Base-by-base conservation (phyloP, 2,888 invertebrate genomes). In the Paralinhomoeus sp. region DNA sequence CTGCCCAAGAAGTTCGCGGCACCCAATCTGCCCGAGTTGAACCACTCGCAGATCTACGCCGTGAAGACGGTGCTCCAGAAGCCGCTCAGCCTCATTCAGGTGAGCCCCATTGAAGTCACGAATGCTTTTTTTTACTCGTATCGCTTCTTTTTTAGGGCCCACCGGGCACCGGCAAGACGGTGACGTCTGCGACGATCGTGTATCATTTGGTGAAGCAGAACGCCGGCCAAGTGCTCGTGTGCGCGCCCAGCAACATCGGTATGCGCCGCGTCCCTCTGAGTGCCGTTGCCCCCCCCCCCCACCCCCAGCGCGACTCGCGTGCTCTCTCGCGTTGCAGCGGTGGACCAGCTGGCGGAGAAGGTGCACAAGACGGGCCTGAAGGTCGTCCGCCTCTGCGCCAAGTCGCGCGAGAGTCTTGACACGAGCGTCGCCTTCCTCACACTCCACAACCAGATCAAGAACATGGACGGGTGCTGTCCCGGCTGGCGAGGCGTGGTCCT, bases 161-260 rank as follows among this genome's bases (percentile, higher is more conserved):
- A 0, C 89, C 91, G 0, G 87, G 87, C 41, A 93, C 93, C 0
- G 93, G 93, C 5, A 97, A 99, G 68, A 99, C 97, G 0, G 97
- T 97, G 0, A 99, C 97, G 0, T 93, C 93, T 1, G 97, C 97
- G 1, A 91, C 93, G 0, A 87, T 99, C 52, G 97, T 99, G 2
- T 97, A 91, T 64, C 97, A 99, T 62, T 69, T 99, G 45, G 87
- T 84, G 0, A 79, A 85, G 57, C 85, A 89, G 61, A 84, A 78
- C 54, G 45, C 33, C 13, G 45, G 47, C 3, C 23, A 41, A 34
- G 89, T 97, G 1, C 71, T 99, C 2, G 97, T 99, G 0, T 97
- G 97, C 63, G 93, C 97, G 0, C 97, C 97, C 0, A 89, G 87
- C 48, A 99, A 99, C 66, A 97, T 93, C 1, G 97, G n/a, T n/a